Evolutionary conservation across 2,113 vertebrate species (phyloP).

Genomic region (Melozone crissalis): DNA sequence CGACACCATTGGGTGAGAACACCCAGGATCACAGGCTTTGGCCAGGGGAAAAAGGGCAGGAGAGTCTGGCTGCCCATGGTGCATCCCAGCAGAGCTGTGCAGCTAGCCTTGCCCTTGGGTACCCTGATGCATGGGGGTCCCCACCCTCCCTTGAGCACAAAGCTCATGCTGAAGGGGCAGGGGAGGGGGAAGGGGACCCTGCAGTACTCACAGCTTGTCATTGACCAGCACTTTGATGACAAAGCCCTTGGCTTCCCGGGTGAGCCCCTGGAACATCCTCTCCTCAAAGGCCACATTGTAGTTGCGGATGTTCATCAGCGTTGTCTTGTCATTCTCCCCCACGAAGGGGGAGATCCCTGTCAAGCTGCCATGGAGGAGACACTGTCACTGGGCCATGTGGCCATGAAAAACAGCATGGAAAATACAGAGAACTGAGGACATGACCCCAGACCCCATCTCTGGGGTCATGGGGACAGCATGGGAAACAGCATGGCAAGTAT

Average conservation of each 20-base stretch:
- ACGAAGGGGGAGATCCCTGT: constrained; percentile 95
- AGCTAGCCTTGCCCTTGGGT: not conserved
- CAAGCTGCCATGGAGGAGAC: constrained; percentile 74
- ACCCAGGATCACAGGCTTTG: not conserved
- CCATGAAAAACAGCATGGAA: not conserved
- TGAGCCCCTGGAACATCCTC: constrained; percentile 89
- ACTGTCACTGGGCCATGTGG: not conserved
- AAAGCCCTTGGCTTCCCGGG: constrained; percentile 92
- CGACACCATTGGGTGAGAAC: not conserved
- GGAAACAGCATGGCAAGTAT: not conserved
- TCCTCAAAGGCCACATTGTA: constrained; percentile 97
- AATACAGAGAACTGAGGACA: not conserved
- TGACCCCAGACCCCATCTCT: not conserved
- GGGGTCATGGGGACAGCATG: not conserved
- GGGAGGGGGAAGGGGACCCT: accelerated
- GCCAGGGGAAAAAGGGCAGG: not conserved
- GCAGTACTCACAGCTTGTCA: constrained; percentile 88
- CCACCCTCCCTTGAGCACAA: not conserved
- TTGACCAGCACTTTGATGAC: constrained; percentile 94
- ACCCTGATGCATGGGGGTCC: accelerated
- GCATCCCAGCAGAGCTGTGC: not conserved
- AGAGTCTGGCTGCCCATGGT: not conserved
- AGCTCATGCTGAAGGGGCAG: not conserved
- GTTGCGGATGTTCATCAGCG: constrained; percentile 92
- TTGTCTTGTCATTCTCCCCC: constrained; percentile 92